These are phyloP conservation scores for Teleiodes luculella DNA, from an alignment of 2,888 invertebrate genomes.

Conservation along the genomic window DNA sequence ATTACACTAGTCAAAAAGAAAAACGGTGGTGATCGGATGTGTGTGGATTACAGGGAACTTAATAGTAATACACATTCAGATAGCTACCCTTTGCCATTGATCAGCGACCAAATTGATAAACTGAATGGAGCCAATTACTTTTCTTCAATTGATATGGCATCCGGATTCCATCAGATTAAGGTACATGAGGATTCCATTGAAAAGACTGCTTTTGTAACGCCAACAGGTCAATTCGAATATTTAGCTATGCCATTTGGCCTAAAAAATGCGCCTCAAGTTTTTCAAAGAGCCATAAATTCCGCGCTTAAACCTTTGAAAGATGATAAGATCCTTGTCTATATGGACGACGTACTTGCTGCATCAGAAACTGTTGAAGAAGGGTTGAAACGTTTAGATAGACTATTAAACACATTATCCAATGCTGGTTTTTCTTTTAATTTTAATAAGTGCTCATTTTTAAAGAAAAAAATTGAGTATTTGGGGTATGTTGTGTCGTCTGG, in stretches of 20 bases:
- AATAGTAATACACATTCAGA: no score
- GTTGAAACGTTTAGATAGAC: background rate
- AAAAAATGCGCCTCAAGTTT: no score
- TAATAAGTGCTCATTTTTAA: no score
- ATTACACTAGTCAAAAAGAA: background rate
- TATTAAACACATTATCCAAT: background rate
- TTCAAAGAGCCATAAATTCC: background rate
- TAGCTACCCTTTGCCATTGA: no score
- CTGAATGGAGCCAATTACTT: background rate
- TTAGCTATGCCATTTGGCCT: background rate
- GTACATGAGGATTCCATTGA: no score
- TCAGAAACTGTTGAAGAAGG: background rate
- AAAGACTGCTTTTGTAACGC: no score
- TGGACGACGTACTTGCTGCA: slow-evolving; percentile 1
- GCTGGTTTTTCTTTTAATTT: no score
- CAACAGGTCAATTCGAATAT: no score
- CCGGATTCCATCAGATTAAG: no score
- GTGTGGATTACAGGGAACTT: no score
- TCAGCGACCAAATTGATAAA: background rate
- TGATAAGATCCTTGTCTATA: background rate
- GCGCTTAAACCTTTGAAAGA: background rate
- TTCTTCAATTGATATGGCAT: background rate
- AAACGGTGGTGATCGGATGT: background rate
- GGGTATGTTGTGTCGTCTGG: background rate
- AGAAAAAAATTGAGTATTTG: background rate